A percentile compares a stretch with the other conserved stretches of the same genome.
Conservation (phyloP, 2,113 vertebrate species). For the Corydoras maculifer region DNA sequence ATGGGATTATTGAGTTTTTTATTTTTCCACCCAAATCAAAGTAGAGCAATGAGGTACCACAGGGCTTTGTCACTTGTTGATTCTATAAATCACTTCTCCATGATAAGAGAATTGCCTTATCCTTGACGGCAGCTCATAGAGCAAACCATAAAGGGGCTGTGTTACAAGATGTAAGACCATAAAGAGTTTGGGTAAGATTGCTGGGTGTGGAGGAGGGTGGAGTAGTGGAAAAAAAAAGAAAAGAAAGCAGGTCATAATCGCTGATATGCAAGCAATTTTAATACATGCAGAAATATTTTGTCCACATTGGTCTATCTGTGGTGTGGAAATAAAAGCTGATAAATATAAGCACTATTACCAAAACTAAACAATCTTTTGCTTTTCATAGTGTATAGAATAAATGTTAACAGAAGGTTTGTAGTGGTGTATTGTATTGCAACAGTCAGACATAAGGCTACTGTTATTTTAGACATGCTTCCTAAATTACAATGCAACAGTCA, state of each 20-base stretch:
- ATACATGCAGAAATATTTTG: neutral
- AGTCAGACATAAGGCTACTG: no score
- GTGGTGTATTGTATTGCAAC: no score
- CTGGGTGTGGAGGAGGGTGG: slow-evolving; percentile 40
- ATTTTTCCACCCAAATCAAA: slow-evolving; percentile 43
- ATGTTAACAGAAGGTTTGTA: neutral
- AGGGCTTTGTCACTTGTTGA: slow-evolving; percentile 45
- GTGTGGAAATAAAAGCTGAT: no score
- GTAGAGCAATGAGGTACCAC: slow-evolving; percentile 31
- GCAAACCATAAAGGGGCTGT: slow-evolving; percentile 64
- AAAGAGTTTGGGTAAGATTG: slow-evolving; percentile 64
- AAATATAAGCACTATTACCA: no score
- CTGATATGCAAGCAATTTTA: neutral
- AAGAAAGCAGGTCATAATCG: neutral
- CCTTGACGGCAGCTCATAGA: slow-evolving; percentile 73
- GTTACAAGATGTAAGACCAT: slow-evolving; percentile 65
- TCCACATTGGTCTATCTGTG: no score
- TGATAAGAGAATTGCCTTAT: slow-evolving; percentile 75
- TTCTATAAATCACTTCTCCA: slow-evolving; percentile 68
- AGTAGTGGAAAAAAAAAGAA: neutral
- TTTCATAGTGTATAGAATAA: slow-evolving; percentile 25
- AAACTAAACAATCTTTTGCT: neutral
- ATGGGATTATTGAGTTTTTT: neutral
- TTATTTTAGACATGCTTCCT: no score
- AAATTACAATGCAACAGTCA: no score